Evolutionary conservation across 2,888 invertebrate genomes (phyloP).

Genomic region (Xestia xanthographa): DNA sequence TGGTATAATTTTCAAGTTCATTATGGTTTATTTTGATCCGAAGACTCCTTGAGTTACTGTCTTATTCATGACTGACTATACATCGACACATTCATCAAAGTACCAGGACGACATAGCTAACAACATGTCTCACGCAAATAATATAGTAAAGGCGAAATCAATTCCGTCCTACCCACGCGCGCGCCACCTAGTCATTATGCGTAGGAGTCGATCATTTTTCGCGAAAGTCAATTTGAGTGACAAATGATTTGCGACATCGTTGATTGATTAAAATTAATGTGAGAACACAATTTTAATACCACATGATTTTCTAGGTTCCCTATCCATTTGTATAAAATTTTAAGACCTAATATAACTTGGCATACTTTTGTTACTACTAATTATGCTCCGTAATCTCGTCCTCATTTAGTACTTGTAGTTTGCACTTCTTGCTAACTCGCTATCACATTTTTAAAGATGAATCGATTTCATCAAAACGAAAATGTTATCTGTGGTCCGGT

Average conservation of each 20-base stretch:
- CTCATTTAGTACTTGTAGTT: no score
- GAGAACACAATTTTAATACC: background rate
- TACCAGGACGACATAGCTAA: conserved; percentile 34
- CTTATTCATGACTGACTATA: background rate
- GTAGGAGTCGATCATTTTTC: conserved; percentile 52
- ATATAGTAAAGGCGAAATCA: conserved; percentile 46
- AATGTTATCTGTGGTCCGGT: no score
- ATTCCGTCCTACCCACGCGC: conserved; percentile 44
- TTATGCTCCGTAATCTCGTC: no score
- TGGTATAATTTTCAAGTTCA: no score
- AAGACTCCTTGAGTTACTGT: background rate
- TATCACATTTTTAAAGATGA: no score
- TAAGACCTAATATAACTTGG: no score
- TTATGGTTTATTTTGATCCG: no score
- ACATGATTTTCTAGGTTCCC: background rate
- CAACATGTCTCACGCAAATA: conserved; percentile 10
- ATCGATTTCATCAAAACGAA: no score
- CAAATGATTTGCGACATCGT: conserved; percentile 31
- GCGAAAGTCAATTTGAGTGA: conserved; percentile 44
- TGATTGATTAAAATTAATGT: conserved; percentile 46
- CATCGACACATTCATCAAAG: background rate
- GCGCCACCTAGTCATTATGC: conserved; percentile 38
- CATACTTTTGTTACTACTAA: no score
- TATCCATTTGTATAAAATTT: no score
- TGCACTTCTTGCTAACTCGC: no score